Conservation (phyloP, 35 echinoderm and acorn worm genomes). For the Strongylocentrotus purpuratus region DNA sequence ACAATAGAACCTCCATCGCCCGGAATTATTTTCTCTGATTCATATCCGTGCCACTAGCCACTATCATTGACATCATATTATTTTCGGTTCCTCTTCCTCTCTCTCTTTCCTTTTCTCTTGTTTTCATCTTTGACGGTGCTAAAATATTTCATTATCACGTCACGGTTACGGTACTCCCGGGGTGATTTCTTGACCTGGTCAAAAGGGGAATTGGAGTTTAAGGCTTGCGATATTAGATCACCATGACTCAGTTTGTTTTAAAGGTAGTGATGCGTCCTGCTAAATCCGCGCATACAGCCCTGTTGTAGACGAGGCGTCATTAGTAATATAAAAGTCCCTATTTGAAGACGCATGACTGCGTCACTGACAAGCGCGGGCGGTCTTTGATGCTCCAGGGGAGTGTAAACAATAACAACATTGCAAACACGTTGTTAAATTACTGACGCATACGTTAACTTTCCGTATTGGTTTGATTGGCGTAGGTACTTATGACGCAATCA, state of each 20-base stretch:
- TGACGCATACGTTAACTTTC: no score
- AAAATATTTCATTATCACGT: conserved; percentile 19
- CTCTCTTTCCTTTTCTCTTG: neutral
- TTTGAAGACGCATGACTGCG: no score
- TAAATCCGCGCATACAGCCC: no score
- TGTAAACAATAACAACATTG: no score
- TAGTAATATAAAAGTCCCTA: no score
- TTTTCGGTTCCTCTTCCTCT: neutral
- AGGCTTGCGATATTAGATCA: neutral
- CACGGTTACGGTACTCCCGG: neutral
- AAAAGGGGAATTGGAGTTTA: neutral
- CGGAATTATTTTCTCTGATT: neutral
- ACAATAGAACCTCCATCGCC: neutral
- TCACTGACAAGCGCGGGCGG: no score
- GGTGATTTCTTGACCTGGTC: neutral
- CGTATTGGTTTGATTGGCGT: no score
- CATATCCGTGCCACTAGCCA: neutral
- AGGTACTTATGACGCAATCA: no score
- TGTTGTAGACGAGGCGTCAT: no score
- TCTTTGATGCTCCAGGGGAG: no score
- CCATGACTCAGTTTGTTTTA: neutral
- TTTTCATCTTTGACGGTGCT: neutral
- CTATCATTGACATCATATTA: neutral
- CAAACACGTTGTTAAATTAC: no score
- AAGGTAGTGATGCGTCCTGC: neutral